A percentile compares a stretch with the other conserved stretches of the same genome.
Conservation (phyloP, 1,140 invertebrate genomes). For the Listronotus bonariensis region DNA sequence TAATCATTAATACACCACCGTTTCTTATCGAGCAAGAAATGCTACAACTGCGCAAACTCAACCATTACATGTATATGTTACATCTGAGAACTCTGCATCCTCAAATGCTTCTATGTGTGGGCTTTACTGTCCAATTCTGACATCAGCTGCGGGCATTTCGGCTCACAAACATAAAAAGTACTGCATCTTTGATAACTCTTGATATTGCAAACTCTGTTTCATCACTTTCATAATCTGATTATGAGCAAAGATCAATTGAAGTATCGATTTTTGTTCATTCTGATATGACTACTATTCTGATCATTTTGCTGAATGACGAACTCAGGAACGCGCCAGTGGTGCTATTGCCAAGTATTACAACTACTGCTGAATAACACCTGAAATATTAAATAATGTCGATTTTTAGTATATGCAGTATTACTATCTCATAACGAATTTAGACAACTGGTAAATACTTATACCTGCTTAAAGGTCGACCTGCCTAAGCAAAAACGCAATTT, state of each 20-base stretch:
- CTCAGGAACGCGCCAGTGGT: no score
- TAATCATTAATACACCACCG: slow-evolving; percentile 2
- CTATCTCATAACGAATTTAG: no score
- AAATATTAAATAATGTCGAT: no score
- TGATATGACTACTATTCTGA: no score
- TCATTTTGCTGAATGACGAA: no score
- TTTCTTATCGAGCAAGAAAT: slow-evolving; percentile 24
- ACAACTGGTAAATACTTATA: no score
- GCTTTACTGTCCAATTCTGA: slow-evolving; percentile 29
- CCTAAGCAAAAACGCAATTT: no score
- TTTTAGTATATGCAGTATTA: no score
- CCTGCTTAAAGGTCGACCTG: no score
- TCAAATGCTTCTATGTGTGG: slow-evolving; percentile 23
- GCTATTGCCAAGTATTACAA: no score
- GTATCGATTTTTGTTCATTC: slow-evolving; percentile 7
- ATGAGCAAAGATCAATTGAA: slow-evolving; percentile 4
- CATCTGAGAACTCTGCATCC: slow-evolving; percentile 21
- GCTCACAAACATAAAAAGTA: slow-evolving; percentile 23
- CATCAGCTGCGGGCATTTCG: slow-evolving; percentile 18
- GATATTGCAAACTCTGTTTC: no score
- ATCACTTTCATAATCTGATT: slow-evolving; percentile 25
- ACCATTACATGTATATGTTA: slow-evolving; percentile 30
- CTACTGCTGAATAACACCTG: no score
- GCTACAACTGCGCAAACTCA: slow-evolving; percentile 25
- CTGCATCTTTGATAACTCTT: slow-evolving; percentile 26